phyloP scores from a whole-genome alignment of 2,797 vertebrate species.

The Artibeus lituratus region DNA sequence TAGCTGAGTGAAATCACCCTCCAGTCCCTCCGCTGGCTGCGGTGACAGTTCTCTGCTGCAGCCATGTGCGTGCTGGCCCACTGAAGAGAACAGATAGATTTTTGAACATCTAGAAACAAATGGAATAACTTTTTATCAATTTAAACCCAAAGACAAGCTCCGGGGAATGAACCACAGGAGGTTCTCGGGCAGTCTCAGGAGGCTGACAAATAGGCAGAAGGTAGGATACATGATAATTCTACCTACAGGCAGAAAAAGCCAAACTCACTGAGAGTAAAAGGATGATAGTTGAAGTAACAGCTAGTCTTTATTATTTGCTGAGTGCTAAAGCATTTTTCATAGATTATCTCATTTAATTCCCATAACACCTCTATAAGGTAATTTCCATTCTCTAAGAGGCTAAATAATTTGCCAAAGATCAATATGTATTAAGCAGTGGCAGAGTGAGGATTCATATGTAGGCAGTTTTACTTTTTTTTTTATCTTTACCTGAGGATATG shows the following conservation, averaged over 20 bases:
- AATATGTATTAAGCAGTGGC: not conserved
- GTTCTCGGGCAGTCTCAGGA: not conserved
- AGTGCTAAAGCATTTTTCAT: not conserved
- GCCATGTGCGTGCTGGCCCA: not conserved
- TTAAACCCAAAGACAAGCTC: not conserved
- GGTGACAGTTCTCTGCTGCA: not conserved
- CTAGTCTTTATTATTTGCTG: not conserved
- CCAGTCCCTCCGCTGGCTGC: not conserved
- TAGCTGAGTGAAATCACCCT: not conserved
- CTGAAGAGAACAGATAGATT: not conserved
- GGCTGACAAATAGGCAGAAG: not conserved
- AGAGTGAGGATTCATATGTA: not conserved
- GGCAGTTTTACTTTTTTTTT: not conserved
- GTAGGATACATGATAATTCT: not conserved
- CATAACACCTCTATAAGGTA: not conserved
- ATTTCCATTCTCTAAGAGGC: not conserved
- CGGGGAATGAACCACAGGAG: not conserved
- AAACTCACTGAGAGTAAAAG: not conserved
- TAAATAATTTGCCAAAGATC: not conserved
- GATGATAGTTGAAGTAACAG: not conserved
- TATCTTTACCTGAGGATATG: too few relatives aligned
- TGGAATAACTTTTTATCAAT: not conserved
- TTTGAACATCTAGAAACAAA: not conserved
- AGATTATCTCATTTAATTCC: constrained; percentile 2
- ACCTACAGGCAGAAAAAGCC: not conserved